A percentile compares a stretch with the other conserved stretches of the same genome.
These are phyloP conservation scores for Epinotia bilunana DNA, from an alignment of 2,888 invertebrate genomes.

Conservation along the genomic window DNA sequence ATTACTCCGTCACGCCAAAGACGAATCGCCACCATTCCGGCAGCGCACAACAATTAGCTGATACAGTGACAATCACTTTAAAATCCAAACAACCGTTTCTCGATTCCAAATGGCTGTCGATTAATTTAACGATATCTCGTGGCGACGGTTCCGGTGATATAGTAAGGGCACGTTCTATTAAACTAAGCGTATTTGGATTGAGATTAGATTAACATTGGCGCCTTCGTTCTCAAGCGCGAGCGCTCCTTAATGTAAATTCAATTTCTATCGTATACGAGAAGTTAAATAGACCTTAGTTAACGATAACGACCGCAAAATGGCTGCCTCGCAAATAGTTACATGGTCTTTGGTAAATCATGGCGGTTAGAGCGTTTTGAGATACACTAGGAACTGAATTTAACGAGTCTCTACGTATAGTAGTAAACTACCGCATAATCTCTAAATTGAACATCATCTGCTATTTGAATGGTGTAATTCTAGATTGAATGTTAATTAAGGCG, in stretches of 20 bases:
- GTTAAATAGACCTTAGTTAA: slow-evolving; percentile 23
- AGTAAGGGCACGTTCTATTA: slow-evolving; percentile 47
- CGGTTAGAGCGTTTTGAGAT: neutral
- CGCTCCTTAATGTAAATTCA: neutral
- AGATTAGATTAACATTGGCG: neutral
- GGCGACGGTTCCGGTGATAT: slow-evolving; percentile 48
- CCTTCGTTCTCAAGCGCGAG: no score
- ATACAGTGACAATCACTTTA: slow-evolving; percentile 32
- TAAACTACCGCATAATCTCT: neutral
- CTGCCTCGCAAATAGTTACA: neutral
- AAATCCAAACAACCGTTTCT: slow-evolving; percentile 47
- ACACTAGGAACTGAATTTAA: slow-evolving; percentile 31
- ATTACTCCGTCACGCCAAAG: neutral
- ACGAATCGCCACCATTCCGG: neutral
- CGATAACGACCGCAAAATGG: slow-evolving; percentile 46
- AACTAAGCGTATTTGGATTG: neutral
- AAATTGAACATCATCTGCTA: neutral
- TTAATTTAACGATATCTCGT: slow-evolving; percentile 56
- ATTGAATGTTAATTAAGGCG: neutral
- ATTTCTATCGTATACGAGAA: neutral
- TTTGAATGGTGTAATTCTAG: neutral
- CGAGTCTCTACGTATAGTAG: slow-evolving; percentile 12
- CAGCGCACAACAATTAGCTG: slow-evolving; percentile 21
- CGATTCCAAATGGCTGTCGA: slow-evolving; percentile 51
- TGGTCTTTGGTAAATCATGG: neutral